Conservation (phyloP, 2,113 vertebrate genomes). For the Piprites chloris region DNA sequence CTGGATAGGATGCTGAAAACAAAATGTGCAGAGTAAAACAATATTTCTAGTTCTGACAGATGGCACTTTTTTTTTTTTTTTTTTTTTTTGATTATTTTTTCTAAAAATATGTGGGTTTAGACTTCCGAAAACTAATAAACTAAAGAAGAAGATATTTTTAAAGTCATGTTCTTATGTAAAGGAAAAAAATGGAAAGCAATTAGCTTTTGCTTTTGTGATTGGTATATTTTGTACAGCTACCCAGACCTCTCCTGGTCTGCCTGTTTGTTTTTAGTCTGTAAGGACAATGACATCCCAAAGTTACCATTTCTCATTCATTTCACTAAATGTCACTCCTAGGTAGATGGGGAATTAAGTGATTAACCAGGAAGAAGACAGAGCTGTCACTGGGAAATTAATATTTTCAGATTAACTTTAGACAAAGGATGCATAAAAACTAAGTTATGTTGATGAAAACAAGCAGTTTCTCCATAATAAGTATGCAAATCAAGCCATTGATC, state of each 20-base stretch:
- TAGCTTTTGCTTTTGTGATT: conserved; percentile 7
- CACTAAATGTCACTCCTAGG: conserved; percentile 23
- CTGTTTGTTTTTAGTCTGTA: neutral
- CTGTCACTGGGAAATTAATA: conserved; percentile 47
- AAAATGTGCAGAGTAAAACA: conserved; percentile 15
- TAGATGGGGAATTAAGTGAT: conserved; percentile 47
- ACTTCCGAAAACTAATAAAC: neutral
- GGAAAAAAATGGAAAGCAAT: neutral
- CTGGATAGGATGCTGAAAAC: neutral
- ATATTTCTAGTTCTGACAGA: conserved; percentile 19
- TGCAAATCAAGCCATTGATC: conserved; percentile 32
- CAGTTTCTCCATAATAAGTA: conserved; percentile 2
- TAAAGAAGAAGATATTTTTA: neutral
- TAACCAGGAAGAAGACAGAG: conserved; percentile 26
- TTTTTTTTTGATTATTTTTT: neutral
- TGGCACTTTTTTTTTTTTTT: neutral
- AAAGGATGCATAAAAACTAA: conserved; percentile 31
- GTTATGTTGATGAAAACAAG: conserved; percentile 39
- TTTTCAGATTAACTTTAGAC: conserved; percentile 47
- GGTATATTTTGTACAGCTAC: neutral
- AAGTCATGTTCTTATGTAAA: neutral
- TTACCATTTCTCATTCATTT: conserved; percentile 23
- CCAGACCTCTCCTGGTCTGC: neutral
- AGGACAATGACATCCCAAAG: neutral
- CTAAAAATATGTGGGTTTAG: neutral